Percentiles rank a stretch among this genome's conserved stretches.
Conservation (phyloP, 1,140 invertebrate species). For the Ectropis grisescens region DNA sequence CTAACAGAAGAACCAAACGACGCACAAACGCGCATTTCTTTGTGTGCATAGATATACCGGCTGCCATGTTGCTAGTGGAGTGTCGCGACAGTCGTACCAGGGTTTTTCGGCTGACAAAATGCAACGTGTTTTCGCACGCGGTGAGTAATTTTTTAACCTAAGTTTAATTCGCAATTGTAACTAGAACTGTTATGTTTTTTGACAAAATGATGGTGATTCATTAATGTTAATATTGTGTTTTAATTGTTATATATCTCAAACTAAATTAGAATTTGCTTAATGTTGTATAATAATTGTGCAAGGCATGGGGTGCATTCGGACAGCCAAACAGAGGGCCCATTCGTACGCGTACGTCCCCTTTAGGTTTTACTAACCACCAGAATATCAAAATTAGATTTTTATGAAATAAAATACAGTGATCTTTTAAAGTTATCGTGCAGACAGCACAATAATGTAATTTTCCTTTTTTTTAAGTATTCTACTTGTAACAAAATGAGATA, state of each 20-base stretch:
- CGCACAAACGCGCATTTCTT: slow-evolving; percentile 1
- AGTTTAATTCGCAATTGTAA: slow-evolving; percentile 2
- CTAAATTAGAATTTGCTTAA: not conserved
- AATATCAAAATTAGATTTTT: too few relatives aligned
- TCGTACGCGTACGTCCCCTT: slow-evolving; percentile 2
- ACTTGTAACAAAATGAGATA: slow-evolving; percentile 48
- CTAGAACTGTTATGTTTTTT: slow-evolving; percentile 1
- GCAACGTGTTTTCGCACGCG: slow-evolving; percentile 2
- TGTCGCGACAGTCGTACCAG: too few relatives aligned
- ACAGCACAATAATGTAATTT: too few relatives aligned
- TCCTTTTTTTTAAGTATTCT: too few relatives aligned
- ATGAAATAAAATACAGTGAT: too few relatives aligned
- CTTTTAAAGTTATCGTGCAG: too few relatives aligned
- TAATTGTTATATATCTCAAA: not conserved
- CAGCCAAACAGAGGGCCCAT: not conserved
- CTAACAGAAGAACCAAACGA: not conserved
- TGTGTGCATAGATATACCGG: slow-evolving; percentile 2
- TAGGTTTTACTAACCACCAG: not conserved
- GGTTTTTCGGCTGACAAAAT: slow-evolving; percentile 1
- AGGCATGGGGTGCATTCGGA: not conserved
- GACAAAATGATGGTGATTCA: not conserved
- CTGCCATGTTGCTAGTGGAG: slow-evolving; percentile 1
- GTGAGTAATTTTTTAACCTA: slow-evolving; percentile 3
- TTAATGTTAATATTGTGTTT: not conserved
- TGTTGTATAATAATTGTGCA: not conserved